A percentile compares a stretch with the other conserved stretches of the same genome.
Evolutionary conservation across 2,888 invertebrate genomes (phyloP).

Genomic region (Nebria salina): DNA sequence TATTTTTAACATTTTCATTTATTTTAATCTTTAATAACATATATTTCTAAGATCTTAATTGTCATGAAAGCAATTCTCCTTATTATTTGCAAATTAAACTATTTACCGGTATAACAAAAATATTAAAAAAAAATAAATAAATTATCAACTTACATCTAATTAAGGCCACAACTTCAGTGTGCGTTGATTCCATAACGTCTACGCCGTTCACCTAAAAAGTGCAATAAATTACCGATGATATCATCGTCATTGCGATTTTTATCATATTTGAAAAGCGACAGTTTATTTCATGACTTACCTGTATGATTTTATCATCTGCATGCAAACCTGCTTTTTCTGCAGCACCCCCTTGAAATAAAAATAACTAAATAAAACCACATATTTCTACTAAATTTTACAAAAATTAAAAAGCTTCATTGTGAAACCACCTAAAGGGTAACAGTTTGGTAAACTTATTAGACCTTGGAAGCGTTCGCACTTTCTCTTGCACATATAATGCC

Average conservation of each 20-base stretch:
- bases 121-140: conserved; percentile 3
- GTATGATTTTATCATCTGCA: conserved; percentile 91
- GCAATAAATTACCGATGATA: conserved; percentile 51
- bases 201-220: conserved; percentile 84
- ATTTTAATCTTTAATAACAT: not conserved
- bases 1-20: too few relatives aligned
- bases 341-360: conserved; percentile 77
- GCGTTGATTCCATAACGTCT: conserved; percentile 89
- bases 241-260: conserved; percentile 3
- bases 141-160: conserved; percentile 81
- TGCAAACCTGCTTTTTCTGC: conserved; percentile 93
- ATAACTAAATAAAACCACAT: not conserved
- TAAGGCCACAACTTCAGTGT: conserved; percentile 93
- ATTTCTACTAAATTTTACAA: not conserved
- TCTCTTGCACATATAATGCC: too few relatives aligned
- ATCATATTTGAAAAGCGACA: not conserved
- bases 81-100: too few relatives aligned
- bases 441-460: too few relatives aligned
- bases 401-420: too few relatives aligned
- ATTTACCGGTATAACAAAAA: too few relatives aligned
- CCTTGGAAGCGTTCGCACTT: too few relatives aligned
- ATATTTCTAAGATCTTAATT: too few relatives aligned
- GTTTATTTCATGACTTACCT: conserved; percentile 66
- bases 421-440: too few relatives aligned
- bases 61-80: too few relatives aligned